Percentiles rank a stretch among this genome's conserved stretches.
These are phyloP conservation scores for Trinorchestia longiramus DNA, from an alignment of 1,140 invertebrate genomes.

Conservation along the genomic window DNA sequence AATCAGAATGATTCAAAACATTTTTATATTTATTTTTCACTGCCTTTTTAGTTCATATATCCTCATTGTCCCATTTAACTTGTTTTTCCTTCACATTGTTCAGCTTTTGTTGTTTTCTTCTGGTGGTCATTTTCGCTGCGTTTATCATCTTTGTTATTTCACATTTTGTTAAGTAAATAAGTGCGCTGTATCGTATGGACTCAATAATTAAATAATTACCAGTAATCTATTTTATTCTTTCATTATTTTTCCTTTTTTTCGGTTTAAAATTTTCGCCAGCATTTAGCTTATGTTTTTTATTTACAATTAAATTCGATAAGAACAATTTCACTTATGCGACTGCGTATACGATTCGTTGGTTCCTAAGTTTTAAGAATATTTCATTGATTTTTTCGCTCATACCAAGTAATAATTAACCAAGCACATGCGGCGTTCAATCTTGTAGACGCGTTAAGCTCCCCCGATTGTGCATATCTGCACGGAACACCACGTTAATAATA, in stretches of 20 bases:
- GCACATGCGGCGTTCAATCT: not conserved
- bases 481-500: not conserved
- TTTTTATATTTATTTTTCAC: not conserved
- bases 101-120: not conserved
- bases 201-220: slow-evolving; percentile 33
- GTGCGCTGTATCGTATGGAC: slow-evolving; percentile 24
- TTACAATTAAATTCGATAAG: not conserved
- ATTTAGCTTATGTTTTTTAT: not conserved
- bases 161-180: slow-evolving; percentile 11
- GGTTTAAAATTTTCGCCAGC: not conserved
- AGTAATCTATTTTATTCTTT: not conserved
- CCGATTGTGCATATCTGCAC: not conserved
- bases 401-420: not conserved
- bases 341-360: not conserved
- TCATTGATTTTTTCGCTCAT: not conserved
- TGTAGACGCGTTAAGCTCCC: not conserved
- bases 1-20: not conserved
- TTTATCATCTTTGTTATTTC: slow-evolving; percentile 16
- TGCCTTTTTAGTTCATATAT: not conserved
- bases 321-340: not conserved
- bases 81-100: not conserved
- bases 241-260: not conserved
- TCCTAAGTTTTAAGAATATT: not conserved
- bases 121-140: not conserved
- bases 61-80: not conserved